These are phyloP conservation scores for Notospermus geniculatus DNA, from an alignment of 1,140 invertebrate genomes.

Conservation along the genomic window DNA sequence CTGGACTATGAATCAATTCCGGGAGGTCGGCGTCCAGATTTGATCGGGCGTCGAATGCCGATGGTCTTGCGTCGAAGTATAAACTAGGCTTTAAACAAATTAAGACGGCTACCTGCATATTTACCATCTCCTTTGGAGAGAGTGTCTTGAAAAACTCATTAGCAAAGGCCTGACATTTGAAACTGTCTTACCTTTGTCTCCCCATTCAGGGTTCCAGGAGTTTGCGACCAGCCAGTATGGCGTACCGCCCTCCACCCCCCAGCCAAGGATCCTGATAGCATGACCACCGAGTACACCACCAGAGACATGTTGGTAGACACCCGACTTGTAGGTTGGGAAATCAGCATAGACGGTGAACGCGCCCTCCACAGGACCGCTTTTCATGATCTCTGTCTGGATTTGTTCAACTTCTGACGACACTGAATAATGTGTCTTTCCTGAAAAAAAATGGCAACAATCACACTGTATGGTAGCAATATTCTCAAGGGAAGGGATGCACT, in stretches of 20 bases:
- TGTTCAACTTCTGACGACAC: slow-evolving; percentile 65
- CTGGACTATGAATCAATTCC: no score
- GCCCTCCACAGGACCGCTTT: slow-evolving; percentile 86
- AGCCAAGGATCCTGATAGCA: slow-evolving; percentile 85
- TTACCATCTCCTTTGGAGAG: no score
- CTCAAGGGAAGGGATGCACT: no score
- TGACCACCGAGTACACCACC: slow-evolving; percentile 80
- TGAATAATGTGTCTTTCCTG: slow-evolving; percentile 64
- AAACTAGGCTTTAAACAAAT: no score
- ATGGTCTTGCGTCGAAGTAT: no score
- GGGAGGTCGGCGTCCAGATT: no score
- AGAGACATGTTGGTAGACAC: slow-evolving; percentile 80
- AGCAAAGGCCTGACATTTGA: no score
- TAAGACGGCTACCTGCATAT: neutral
- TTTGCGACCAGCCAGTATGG: slow-evolving; percentile 91
- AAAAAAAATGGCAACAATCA: no score
- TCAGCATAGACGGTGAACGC: slow-evolving; percentile 88
- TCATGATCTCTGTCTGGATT: slow-evolving; percentile 81
- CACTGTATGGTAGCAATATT: no score
- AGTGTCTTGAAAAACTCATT: no score
- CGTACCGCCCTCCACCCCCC: slow-evolving; percentile 75
- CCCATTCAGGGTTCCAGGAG: slow-evolving; percentile 92
- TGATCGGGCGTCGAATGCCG: no score
- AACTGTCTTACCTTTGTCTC: slow-evolving; percentile 49
- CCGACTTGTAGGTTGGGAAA: slow-evolving; percentile 81